Evolutionary conservation across 2,888 invertebrate genomes (phyloP).

Genomic region (Rugalucina vietnamica): DNA sequence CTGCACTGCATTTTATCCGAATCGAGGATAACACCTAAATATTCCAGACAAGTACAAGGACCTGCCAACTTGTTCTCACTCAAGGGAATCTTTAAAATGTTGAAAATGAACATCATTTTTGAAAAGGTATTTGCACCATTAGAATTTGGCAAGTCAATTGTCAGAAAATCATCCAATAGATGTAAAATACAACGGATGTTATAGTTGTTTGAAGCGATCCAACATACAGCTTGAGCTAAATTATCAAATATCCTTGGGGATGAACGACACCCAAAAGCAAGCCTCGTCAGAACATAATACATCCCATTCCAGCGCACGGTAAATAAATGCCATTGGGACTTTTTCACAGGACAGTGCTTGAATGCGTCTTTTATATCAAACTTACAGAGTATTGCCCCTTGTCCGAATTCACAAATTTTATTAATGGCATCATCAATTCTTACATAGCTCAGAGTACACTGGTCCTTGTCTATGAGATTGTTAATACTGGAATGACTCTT

Average conservation of each 20-base stretch:
- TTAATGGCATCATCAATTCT: background rate
- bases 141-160: slow-evolving; percentile 15
- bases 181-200: slow-evolving; percentile 35
- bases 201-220: slow-evolving; percentile 51
- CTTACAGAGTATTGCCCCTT: background rate
- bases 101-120: slow-evolving; percentile 32
- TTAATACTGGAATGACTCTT: no score
- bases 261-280: slow-evolving; percentile 50
- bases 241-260: slow-evolving; percentile 47
- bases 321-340: slow-evolving; percentile 39
- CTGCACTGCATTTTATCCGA: slow-evolving; percentile 25
- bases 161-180: slow-evolving; percentile 53
- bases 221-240: slow-evolving; percentile 39
- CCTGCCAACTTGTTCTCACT: slow-evolving; percentile 45
- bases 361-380: slow-evolving; percentile 48
- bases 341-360: slow-evolving; percentile 39
- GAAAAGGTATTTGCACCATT: slow-evolving; percentile 43
- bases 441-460: background rate
- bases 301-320: slow-evolving; percentile 42
- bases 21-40: slow-evolving; percentile 57
- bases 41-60: slow-evolving; percentile 36
- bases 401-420: background rate
- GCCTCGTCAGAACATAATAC: slow-evolving; percentile 38
- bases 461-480: background rate
- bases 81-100: slow-evolving; percentile 43